phyloP scores from a whole-genome alignment of 1,140 invertebrate species.

The Drosophila nebulosa region DNA sequence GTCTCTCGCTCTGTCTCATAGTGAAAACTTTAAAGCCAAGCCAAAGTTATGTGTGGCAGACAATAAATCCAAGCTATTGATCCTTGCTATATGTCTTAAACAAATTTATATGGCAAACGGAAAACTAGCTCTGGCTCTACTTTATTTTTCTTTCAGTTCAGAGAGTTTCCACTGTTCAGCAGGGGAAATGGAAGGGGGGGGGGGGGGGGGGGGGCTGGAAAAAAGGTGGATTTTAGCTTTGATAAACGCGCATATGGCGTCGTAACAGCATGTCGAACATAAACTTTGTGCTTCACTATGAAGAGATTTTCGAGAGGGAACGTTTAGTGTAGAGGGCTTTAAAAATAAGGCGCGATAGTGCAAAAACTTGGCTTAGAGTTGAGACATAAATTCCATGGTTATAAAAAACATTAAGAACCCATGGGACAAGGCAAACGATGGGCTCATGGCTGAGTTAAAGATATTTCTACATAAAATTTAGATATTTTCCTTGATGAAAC shows the following conservation, averaged over 20 bases:
- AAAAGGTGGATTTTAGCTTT: constrained; percentile 32
- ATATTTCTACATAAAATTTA: not conserved
- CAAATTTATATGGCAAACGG: constrained; percentile 74
- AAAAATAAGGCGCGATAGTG: constrained; percentile 68
- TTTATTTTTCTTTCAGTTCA: constrained; percentile 38
- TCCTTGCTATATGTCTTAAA: constrained; percentile 75
- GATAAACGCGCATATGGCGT: constrained; percentile 73
- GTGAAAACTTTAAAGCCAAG: constrained; percentile 62
- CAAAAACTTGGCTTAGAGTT: constrained; percentile 47
- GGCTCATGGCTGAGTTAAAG: not conserved
- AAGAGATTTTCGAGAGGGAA: constrained; percentile 26
- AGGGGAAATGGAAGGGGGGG: not conserved
- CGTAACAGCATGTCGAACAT: constrained; percentile 75
- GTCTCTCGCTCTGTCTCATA: not conserved
- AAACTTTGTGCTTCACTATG: constrained; percentile 58
- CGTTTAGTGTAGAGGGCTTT: constrained; percentile 57
- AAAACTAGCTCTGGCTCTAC: constrained; percentile 60
- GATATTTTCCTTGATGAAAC: not conserved
- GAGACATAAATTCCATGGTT: constrained; percentile 45
- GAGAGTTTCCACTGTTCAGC: not conserved
- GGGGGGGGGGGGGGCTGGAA: not conserved
- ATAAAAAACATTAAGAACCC: not conserved
- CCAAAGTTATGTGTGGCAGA: constrained; percentile 68
- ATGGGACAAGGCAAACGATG: not conserved
- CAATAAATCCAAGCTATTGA: constrained; percentile 75